Conservation (phyloP, 2,888 invertebrate species). For the Lepidochrysops patricia region DNA sequence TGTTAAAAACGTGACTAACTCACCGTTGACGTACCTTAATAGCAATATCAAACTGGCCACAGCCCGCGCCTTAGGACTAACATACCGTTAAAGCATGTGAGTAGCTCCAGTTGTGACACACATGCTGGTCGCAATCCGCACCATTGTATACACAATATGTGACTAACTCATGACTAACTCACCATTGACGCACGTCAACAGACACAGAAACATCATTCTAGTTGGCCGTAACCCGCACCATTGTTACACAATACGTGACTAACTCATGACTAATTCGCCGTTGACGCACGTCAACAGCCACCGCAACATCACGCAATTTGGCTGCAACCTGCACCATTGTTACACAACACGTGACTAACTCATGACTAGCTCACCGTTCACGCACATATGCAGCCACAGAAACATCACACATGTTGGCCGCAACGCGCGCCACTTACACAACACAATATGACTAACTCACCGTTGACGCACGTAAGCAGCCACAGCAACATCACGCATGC, state of each 20-base stretch:
- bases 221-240: conserved; percentile 50
- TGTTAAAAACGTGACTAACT: conserved; percentile 43
- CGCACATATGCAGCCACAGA: conserved; percentile 59
- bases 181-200: conserved; percentile 63
- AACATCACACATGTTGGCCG: conserved; percentile 50
- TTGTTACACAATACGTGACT: conserved; percentile 23
- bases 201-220: conserved; percentile 51
- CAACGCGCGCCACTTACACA: conserved; percentile 41
- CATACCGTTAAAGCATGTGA: conserved; percentile 68
- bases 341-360: too few relatives aligned
- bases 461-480: conserved; percentile 60
- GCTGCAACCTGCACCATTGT: conserved; percentile 59
- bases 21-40: conserved; percentile 65
- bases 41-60: conserved; percentile 48
- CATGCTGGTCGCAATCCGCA: conserved; percentile 53
- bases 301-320: conserved; percentile 48
- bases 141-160: too few relatives aligned
- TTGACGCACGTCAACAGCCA: conserved; percentile 63
- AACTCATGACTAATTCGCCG: conserved; percentile 46
- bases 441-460: conserved; percentile 41
- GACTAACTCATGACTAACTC: too few relatives aligned
- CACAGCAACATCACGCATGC: conserved; percentile 52
- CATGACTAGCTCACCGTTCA: conserved; percentile 66
- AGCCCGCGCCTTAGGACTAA: too few relatives aligned
- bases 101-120: conserved; percentile 50